phyloP scores from a whole-genome alignment of 2,113 vertebrate species.

The Natator depressus region DNA sequence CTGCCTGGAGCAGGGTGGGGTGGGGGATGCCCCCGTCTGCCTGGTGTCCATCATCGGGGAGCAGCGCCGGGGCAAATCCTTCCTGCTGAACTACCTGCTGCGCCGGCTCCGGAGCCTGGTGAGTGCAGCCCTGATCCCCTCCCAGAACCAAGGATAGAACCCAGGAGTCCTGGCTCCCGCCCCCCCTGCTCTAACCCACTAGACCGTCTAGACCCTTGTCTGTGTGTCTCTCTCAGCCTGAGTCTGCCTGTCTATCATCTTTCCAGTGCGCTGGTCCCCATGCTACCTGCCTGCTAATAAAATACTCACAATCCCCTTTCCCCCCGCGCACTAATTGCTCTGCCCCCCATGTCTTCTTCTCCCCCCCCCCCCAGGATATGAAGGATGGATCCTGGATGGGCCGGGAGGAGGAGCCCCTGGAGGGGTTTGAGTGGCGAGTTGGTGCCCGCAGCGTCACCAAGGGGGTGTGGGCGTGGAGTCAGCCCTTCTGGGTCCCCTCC shows the following conservation, averaged over 20 bases:
- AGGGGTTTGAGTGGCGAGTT: conserved; percentile 35
- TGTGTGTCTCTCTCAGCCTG: background rate
- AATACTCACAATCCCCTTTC: background rate
- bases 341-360: background rate
- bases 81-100: conserved; percentile 68
- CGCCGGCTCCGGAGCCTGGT: background rate
- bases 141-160: too few species aligned
- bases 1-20: conserved; percentile 60
- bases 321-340: background rate
- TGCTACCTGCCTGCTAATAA: background rate
- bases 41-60: conserved; percentile 67
- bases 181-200: too few species aligned
- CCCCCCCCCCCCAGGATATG: conserved; percentile 21
- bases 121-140: background rate
- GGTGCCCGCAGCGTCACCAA: conserved; percentile 39
- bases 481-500: conserved; percentile 64
- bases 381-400: background rate
- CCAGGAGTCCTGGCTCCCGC: too few species aligned
- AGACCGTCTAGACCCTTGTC: background rate
- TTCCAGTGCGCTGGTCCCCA: too few species aligned
- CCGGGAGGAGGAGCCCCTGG: conserved; percentile 6
- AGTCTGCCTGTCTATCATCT: too few species aligned
- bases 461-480: conserved; percentile 73
- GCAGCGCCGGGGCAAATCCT: conserved; percentile 62
- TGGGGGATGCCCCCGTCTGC: conserved; percentile 54